phyloP scores from a whole-genome alignment of 1,140 invertebrate species.

The Cepaea nemoralis region DNA sequence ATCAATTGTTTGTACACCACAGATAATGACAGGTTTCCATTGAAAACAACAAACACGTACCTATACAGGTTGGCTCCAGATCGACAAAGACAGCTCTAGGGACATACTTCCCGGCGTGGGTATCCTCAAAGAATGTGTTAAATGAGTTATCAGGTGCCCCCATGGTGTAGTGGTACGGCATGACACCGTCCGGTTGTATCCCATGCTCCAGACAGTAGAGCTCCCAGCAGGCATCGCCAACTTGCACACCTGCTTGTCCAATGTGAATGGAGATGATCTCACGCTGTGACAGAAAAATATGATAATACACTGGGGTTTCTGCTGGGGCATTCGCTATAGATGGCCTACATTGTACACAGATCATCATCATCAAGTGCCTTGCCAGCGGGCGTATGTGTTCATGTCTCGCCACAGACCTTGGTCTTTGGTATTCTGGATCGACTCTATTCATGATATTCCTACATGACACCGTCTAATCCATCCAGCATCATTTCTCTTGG shows the following conservation, averaged over 20 bases:
- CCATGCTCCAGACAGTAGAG: slow-evolving; percentile 91
- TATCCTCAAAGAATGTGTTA: slow-evolving; percentile 92
- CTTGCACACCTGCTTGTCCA: slow-evolving; percentile 90
- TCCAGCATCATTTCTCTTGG: too few relatives aligned
- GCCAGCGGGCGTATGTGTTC: too few relatives aligned
- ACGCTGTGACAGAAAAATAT: slow-evolving; percentile 62
- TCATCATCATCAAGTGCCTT: too few relatives aligned
- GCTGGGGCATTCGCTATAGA: too few relatives aligned
- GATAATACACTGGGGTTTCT: too few relatives aligned
- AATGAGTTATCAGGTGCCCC: slow-evolving; percentile 86
- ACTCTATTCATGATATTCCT: too few relatives aligned
- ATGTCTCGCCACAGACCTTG: too few relatives aligned
- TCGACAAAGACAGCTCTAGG: slow-evolving; percentile 86
- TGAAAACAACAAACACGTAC: slow-evolving; percentile 59
- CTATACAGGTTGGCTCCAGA: slow-evolving; percentile 86
- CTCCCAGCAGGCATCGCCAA: slow-evolving; percentile 87
- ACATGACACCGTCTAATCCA: too few relatives aligned
- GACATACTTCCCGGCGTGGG: slow-evolving; percentile 79
- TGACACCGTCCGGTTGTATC: slow-evolving; percentile 87
- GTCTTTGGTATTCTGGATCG: too few relatives aligned
- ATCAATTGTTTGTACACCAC: too few relatives aligned
- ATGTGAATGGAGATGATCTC: slow-evolving; percentile 90
- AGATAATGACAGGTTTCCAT: too few relatives aligned
- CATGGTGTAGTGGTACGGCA: slow-evolving; percentile 55
- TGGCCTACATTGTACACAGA: too few relatives aligned